Evolutionary conservation across 2,888 invertebrate genomes (phyloP).

Genomic region (Stenichneumon culpator): DNA sequence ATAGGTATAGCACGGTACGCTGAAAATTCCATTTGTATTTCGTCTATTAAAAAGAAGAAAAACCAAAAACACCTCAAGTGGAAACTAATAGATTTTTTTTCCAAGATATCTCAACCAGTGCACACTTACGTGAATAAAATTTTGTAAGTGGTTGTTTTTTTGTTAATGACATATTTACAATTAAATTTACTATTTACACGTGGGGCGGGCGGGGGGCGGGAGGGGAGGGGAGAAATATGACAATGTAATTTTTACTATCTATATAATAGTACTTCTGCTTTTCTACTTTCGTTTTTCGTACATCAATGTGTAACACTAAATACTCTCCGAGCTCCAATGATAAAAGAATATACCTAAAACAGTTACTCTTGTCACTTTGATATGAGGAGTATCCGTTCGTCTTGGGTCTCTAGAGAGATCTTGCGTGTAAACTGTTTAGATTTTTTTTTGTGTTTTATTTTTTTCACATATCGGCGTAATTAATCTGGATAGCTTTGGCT

Average conservation of each 20-base stretch:
- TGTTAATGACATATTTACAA: slow-evolving; percentile 74
- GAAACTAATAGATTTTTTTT: slow-evolving; percentile 22
- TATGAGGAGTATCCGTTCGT: slow-evolving; percentile 48
- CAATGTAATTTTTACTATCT: slow-evolving; percentile 63
- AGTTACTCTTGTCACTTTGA: slow-evolving; percentile 61
- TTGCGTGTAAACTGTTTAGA: slow-evolving; percentile 23
- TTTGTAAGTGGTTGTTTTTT: slow-evolving; percentile 47
- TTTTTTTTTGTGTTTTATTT: neutral
- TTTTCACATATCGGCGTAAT: neutral
- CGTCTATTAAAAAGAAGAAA: slow-evolving; percentile 13
- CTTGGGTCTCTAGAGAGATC: slow-evolving; percentile 59
- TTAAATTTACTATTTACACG: slow-evolving; percentile 76
- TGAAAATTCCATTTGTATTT: slow-evolving; percentile 30
- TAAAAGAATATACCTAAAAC: slow-evolving; percentile 49
- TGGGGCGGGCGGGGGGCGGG: neutral
- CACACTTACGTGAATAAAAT: slow-evolving; percentile 60
- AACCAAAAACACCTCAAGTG: slow-evolving; percentile 41
- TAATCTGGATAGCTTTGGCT: slow-evolving; percentile 45
- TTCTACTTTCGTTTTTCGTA: slow-evolving; percentile 29
- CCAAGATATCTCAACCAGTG: slow-evolving; percentile 55
- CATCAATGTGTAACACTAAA: slow-evolving; percentile 32
- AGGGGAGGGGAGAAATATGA: slow-evolving; percentile 58
- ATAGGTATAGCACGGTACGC: slow-evolving; percentile 32
- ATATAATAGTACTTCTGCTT: slow-evolving; percentile 27
- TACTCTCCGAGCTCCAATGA: slow-evolving; percentile 37